A percentile compares a stretch with the other conserved stretches of the same genome.
Conservation (phyloP, 1,140 invertebrate species). For the Venturia canescens region DNA sequence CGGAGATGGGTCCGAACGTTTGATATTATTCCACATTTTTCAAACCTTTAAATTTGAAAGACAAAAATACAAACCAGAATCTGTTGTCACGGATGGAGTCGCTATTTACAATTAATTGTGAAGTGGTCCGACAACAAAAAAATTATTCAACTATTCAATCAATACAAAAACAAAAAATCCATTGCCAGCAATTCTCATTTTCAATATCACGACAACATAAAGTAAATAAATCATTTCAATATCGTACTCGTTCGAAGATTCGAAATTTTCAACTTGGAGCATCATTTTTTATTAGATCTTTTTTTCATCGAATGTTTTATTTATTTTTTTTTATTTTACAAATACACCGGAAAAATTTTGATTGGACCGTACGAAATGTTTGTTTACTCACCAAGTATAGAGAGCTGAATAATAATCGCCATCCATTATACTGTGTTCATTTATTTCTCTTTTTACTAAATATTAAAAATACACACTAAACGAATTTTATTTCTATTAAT, state of each 20-base stretch:
- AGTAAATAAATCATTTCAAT: too few species aligned
- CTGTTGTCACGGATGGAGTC: neutral
- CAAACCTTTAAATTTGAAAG: constrained; percentile 66
- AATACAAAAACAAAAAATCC: neutral
- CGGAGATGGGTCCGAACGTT: constrained; percentile 73
- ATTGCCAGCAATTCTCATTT: neutral
- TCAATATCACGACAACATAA: too few species aligned
- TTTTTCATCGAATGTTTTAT: neutral
- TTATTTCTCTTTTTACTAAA: neutral
- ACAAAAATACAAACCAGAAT: constrained; percentile 21
- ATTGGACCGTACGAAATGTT: constrained; percentile 1
- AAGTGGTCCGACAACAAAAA: too few species aligned
- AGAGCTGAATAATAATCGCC: constrained; percentile 64
- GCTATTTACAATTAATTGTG: neutral
- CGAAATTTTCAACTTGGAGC: too few species aligned
- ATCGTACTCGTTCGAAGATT: too few species aligned
- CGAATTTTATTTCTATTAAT: constrained; percentile 4
- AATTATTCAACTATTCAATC: too few species aligned
- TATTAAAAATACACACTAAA: neutral
- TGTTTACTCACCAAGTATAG: constrained; percentile 65
- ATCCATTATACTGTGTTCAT: constrained; percentile 57
- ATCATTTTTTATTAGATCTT: too few species aligned
- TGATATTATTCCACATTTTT: constrained; percentile 73
- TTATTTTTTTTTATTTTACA: neutral
- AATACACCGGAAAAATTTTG: constrained; percentile 15